These are phyloP conservation scores for Matsumurasca onukii DNA, from an alignment of 1,140 invertebrate genomes.

Conservation along the genomic window DNA sequence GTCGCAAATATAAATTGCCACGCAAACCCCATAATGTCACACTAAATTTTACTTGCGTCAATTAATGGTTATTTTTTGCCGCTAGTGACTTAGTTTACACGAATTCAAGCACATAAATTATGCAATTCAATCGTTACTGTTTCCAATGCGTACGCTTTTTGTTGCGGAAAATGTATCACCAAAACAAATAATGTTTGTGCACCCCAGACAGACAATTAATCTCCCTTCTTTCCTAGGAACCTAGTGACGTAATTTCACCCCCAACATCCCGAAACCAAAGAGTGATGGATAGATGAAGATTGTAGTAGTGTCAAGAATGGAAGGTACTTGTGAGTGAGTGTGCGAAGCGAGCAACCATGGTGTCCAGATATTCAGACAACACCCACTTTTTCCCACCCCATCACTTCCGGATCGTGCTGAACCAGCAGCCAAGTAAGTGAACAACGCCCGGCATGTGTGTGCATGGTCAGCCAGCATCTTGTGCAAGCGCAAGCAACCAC, in stretches of 20 bases:
- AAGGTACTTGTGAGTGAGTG: neutral
- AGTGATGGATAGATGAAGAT: neutral
- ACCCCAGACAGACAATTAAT: neutral
- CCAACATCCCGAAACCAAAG: neutral
- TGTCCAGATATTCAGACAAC: constrained; percentile 17
- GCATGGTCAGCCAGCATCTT: neutral
- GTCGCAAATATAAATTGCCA: too few relatives aligned
- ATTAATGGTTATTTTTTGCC: too few relatives aligned
- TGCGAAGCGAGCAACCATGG: neutral
- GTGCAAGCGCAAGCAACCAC: too few relatives aligned
- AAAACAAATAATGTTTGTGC: neutral
- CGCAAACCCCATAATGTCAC: too few relatives aligned
- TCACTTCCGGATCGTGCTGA: constrained; percentile 9
- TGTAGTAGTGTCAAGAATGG: neutral
- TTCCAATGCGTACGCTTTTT: too few relatives aligned
- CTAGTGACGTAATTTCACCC: neutral
- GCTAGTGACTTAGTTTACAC: too few relatives aligned
- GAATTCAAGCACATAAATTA: too few relatives aligned
- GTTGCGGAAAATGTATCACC: neutral
- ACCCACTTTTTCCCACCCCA: constrained; percentile 18
- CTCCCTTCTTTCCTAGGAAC: too few relatives aligned
- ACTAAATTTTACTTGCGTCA: too few relatives aligned
- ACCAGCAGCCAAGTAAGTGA: constrained; percentile 24
- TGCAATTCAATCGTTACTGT: too few relatives aligned
- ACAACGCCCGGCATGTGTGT: neutral